Conservation (phyloP, 2,888 invertebrate genomes). For the Meteorus colon region DNA sequence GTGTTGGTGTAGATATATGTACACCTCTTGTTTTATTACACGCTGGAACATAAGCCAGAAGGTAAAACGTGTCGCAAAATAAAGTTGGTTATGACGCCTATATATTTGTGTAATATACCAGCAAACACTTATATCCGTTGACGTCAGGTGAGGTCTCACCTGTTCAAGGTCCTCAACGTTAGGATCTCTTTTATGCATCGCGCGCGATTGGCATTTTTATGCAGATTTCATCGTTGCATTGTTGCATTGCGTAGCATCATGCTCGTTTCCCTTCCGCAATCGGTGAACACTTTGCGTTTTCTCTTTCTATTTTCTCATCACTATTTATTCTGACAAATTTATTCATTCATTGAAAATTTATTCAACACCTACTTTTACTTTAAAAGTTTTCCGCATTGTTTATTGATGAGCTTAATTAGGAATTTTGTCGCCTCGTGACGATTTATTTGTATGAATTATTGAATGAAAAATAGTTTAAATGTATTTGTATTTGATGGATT, state of each 20-base stretch:
- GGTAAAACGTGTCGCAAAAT: constrained; percentile 1
- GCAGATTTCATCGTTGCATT: constrained; percentile 58
- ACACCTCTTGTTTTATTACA: background rate
- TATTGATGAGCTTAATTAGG: constrained; percentile 15
- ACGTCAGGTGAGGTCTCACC: constrained; percentile 59
- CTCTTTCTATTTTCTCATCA: background rate
- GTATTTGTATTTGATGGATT: background rate
- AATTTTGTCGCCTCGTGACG: background rate
- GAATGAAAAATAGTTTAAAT: background rate
- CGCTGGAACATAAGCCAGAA: constrained; percentile 1
- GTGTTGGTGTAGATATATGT: too few species aligned
- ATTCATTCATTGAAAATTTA: background rate
- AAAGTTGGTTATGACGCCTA: constrained; percentile 13
- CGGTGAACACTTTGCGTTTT: background rate
- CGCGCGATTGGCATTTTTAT: constrained; percentile 62
- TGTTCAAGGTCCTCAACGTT: constrained; percentile 57
- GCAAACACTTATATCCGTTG: constrained; percentile 44
- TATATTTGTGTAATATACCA: constrained; percentile 18
- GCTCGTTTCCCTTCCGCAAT: constrained; percentile 25
- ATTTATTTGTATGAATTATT: background rate
- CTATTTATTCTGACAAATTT: background rate
- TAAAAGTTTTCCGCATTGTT: constrained; percentile 2
- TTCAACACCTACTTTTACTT: background rate
- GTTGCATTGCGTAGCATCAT: constrained; percentile 10
- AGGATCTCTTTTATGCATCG: background rate